A percentile compares a stretch with the other conserved stretches of the same genome.
phyloP scores from a whole-genome alignment of 2,888 invertebrate species.

The Lordiphosa fenestrarum region DNA sequence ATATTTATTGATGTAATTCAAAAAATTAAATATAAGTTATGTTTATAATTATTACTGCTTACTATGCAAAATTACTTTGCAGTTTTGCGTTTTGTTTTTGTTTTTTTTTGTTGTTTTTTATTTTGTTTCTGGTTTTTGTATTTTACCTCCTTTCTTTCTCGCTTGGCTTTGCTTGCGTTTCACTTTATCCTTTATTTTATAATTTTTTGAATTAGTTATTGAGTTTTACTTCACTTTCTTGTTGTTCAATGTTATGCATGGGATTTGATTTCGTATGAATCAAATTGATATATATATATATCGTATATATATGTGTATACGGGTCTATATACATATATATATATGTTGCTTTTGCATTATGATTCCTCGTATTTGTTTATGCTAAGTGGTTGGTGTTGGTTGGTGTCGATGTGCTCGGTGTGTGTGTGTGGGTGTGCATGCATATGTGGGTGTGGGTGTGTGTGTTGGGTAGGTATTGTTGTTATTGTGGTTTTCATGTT shows the following conservation, averaged over 20 bases:
- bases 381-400: slow-evolving; percentile 46
- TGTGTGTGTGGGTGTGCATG: neutral
- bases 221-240: slow-evolving; percentile 33
- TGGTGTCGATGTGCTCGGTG: slow-evolving; percentile 8
- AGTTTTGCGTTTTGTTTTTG: slow-evolving; percentile 53
- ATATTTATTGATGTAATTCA: slow-evolving; percentile 78
- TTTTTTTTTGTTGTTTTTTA: slow-evolving; percentile 20
- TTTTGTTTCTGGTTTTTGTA: slow-evolving; percentile 23
- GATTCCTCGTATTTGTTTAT: slow-evolving; percentile 48
- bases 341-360: slow-evolving; percentile 16
- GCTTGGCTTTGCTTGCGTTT: slow-evolving; percentile 21
- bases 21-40: slow-evolving; percentile 75
- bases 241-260: slow-evolving; percentile 29
- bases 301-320: slow-evolving; percentile 25
- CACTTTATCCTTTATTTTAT: slow-evolving; percentile 13
- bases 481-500: slow-evolving; percentile 35
- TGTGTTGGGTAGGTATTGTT: slow-evolving; percentile 3
- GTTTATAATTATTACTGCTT: slow-evolving; percentile 68
- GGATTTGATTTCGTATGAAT: slow-evolving; percentile 30
- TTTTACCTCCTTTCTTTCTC: slow-evolving; percentile 23
- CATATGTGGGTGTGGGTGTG: slow-evolving; percentile 1
- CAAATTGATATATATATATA: slow-evolving; percentile 35
- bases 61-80: slow-evolving; percentile 77
- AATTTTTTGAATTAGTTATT: slow-evolving; percentile 38
- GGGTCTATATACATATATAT: slow-evolving; percentile 33